A percentile compares a stretch with the other conserved stretches of the same genome.
phyloP scores from a whole-genome alignment of 2,113 vertebrate genomes.

The Anoplopoma fimbria region DNA sequence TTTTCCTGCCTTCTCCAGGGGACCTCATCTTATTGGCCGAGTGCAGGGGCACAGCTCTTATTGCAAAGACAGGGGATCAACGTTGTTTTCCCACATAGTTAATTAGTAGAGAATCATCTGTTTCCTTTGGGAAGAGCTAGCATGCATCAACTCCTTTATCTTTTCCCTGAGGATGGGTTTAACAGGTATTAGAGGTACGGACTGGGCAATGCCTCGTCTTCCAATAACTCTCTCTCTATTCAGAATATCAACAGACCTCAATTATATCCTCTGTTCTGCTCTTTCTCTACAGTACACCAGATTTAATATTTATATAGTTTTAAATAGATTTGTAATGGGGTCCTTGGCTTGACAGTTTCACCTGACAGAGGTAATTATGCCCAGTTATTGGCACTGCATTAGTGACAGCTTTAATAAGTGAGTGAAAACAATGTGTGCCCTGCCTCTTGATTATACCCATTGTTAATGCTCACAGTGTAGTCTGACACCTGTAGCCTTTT shows the following conservation, averaged over 20 bases:
- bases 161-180: conserved; percentile 59
- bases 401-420: conserved; percentile 53
- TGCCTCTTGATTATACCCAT: conserved; percentile 57
- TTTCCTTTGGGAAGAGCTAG: conserved; percentile 50
- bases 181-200: conserved; percentile 64
- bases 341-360: conserved; percentile 30
- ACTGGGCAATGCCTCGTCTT: conserved; percentile 51
- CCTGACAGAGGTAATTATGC: conserved; percentile 54
- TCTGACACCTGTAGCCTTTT: conserved; percentile 56
- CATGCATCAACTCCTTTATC: conserved; percentile 50
- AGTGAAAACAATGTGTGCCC: conserved; percentile 58
- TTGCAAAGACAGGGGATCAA: conserved; percentile 53
- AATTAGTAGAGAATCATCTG: conserved; percentile 63
- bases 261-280: background rate
- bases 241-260: conserved; percentile 6
- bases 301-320: conserved; percentile 27
- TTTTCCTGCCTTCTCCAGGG: conserved; percentile 33
- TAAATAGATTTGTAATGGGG: conserved; percentile 28
- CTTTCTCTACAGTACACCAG: background rate
- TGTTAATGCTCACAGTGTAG: conserved; percentile 38
- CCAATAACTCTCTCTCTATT: conserved; percentile 6
- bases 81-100: conserved; percentile 63
- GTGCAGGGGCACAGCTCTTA: conserved; percentile 42
- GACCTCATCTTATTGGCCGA: conserved; percentile 49
- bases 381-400: conserved; percentile 50